Conservation (phyloP, 2,113 vertebrate genomes). For the Stictonetta naevosa region DNA sequence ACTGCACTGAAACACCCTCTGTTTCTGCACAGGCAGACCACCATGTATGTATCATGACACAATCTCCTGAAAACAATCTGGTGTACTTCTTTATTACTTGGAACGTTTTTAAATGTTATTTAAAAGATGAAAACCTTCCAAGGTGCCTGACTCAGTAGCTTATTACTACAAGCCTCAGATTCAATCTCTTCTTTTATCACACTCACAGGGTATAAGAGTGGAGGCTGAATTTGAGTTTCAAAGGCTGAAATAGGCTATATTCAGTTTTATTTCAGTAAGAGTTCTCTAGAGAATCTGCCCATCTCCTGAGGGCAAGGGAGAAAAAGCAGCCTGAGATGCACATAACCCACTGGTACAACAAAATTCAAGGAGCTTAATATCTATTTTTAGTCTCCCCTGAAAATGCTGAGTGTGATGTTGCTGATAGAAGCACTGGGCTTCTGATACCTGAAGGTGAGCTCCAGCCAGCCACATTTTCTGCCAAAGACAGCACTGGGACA, state of each 20-base stretch:
- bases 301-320: not conserved
- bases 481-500: not conserved
- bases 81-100: not conserved
- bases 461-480: not conserved
- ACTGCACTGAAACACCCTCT: not conserved
- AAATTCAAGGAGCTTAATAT: not conserved
- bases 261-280: not conserved
- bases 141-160: not conserved
- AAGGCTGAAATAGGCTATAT: not conserved
- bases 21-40: not conserved
- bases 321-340: not conserved
- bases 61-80: not conserved
- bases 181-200: not conserved
- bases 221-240: not conserved
- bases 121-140: not conserved
- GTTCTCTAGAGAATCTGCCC: not conserved
- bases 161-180: not conserved
- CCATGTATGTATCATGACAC: rapidly evolving
- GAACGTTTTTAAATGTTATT: not conserved
- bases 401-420: not conserved
- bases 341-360: not conserved
- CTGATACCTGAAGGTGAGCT: not conserved
- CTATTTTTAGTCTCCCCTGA: not conserved
- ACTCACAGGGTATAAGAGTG: not conserved
- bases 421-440: not conserved